These are phyloP conservation scores for Listrodromus nycthemerus DNA, from an alignment of 2,888 invertebrate species.

Conservation along the genomic window DNA sequence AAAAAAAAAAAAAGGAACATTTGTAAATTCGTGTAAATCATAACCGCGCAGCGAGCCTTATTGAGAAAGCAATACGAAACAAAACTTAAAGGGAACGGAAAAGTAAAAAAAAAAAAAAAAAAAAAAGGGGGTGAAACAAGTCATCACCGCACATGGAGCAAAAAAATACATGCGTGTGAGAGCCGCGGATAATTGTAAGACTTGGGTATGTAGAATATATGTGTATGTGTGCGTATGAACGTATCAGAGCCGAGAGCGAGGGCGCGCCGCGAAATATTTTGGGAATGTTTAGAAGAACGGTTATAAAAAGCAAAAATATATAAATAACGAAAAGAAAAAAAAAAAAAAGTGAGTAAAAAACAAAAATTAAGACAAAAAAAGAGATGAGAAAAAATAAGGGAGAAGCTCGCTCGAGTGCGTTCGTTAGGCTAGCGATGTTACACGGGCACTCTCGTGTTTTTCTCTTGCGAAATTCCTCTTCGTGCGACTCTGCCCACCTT, in stretches of 20 bases:
- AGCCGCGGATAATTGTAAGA: slow-evolving; percentile 36
- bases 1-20: slow-evolving; percentile 17
- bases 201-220: slow-evolving; percentile 13
- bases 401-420: slow-evolving; percentile 61
- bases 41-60: slow-evolving; percentile 78
- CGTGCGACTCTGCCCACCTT: slow-evolving; percentile 29
- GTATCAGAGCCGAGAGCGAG: slow-evolving; percentile 27
- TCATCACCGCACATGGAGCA: slow-evolving; percentile 39
- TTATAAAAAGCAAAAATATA: slow-evolving; percentile 27
- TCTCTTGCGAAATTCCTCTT: slow-evolving; percentile 51
- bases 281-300: slow-evolving; percentile 67
- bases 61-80: slow-evolving; percentile 80
- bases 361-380: too few relatives aligned
- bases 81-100: slow-evolving; percentile 22
- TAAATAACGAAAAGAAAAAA: slow-evolving; percentile 4
- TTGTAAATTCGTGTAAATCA: slow-evolving; percentile 75
- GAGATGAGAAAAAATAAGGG: slow-evolving; percentile 30
- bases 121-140: slow-evolving; percentile 36
- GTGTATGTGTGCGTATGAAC: slow-evolving; percentile 8
- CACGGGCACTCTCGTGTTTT: slow-evolving; percentile 51
- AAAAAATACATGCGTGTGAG: slow-evolving; percentile 18
- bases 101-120: slow-evolving; percentile 32
- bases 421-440: slow-evolving; percentile 57
- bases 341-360: too few relatives aligned
- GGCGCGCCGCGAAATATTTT: slow-evolving; percentile 55